phyloP scores from a whole-genome alignment of 2,113 vertebrate genomes.

The Brienomyrus brachyistius region DNA sequence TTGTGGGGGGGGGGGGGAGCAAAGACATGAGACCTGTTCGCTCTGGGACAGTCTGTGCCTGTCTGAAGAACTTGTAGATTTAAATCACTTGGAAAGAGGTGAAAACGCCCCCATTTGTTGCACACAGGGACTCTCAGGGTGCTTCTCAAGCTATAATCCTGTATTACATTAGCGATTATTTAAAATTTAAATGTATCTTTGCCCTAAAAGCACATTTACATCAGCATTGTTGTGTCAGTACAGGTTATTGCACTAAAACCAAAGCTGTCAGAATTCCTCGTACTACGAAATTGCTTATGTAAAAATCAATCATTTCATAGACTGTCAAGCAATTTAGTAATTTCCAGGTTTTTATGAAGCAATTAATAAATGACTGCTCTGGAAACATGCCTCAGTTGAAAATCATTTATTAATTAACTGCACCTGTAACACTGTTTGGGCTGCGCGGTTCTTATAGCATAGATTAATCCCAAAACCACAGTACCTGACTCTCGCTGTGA shows the following conservation, averaged over 20 bases:
- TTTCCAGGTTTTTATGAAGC: neutral
- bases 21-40: conserved; percentile 1
- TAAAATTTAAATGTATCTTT: conserved; percentile 41
- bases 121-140: conserved; percentile 23
- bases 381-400: neutral
- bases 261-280: conserved; percentile 25
- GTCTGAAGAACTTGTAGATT: conserved; percentile 34
- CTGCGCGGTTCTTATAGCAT: neutral
- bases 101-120: conserved; percentile 21
- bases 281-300: conserved; percentile 38
- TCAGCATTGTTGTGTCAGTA: conserved; percentile 24
- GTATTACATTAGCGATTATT: conserved; percentile 44
- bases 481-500: neutral
- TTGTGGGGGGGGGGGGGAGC: neutral
- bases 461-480: neutral
- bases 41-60: neutral
- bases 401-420: neutral
- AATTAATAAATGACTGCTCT: neutral
- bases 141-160: conserved; percentile 36
- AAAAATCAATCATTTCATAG: conserved; percentile 33
- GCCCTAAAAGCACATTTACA: conserved; percentile 20
- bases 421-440: neutral
- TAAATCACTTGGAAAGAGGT: conserved; percentile 24
- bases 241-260: conserved; percentile 33
- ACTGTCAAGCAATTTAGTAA: neutral